These are phyloP conservation scores for Cydia strobilella DNA, from an alignment of 1,140 invertebrate species.

Conservation along the genomic window DNA sequence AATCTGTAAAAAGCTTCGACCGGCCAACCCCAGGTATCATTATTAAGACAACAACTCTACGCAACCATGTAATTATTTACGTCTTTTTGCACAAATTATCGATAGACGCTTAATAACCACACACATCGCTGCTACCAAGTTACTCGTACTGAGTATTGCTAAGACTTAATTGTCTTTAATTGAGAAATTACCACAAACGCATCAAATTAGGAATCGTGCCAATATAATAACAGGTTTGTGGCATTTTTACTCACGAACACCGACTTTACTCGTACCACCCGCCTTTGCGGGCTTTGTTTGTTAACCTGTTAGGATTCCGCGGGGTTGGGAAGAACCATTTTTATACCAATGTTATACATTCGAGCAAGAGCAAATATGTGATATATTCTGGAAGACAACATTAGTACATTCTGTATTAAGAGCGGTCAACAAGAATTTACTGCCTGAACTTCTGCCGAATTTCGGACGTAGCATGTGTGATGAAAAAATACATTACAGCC, in stretches of 20 bases:
- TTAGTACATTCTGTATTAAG: too few relatives aligned
- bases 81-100: conserved; percentile 1
- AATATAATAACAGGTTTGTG: conserved; percentile 30
- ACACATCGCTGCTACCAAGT: conserved; percentile 12
- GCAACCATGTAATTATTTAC: not conserved
- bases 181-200: conserved; percentile 36
- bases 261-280: conserved; percentile 36
- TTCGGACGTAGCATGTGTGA: too few relatives aligned
- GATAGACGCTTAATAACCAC: not conserved
- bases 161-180: conserved; percentile 34
- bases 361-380: too few relatives aligned
- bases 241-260: conserved; percentile 40
- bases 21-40: not conserved
- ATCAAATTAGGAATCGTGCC: conserved; percentile 31
- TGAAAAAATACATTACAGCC: too few relatives aligned
- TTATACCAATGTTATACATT: too few relatives aligned
- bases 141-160: conserved; percentile 13
- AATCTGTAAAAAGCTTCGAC: too few relatives aligned
- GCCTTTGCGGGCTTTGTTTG: conserved; percentile 41
- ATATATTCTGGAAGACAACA: too few relatives aligned
- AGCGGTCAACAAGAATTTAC: too few relatives aligned
- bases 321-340: not conserved
- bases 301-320: conserved; percentile 33
- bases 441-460: too few relatives aligned
- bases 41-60: not conserved